Evolutionary conservation across 2,888 invertebrate species (phyloP).

Genomic region (Platycheirus rosarum): DNA sequence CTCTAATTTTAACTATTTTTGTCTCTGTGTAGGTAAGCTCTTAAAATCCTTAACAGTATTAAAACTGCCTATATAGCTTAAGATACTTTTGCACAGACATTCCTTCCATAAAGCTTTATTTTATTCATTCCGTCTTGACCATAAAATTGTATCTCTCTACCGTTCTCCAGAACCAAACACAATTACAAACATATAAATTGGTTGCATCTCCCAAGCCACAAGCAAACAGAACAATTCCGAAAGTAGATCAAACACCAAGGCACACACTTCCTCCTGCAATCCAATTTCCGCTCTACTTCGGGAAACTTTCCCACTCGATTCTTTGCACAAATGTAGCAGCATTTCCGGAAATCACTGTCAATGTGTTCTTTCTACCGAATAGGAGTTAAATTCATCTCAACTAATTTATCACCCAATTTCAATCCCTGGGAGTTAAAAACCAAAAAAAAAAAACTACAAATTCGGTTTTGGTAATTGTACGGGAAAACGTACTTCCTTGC

Average conservation of each 20-base stretch:
- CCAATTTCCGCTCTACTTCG: not conserved
- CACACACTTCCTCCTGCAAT: not conserved
- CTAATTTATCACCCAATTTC: constrained; percentile 38
- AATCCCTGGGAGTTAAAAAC: not conserved
- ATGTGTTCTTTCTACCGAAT: not conserved
- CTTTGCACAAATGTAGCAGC: constrained; percentile 16
- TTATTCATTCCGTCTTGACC: no score
- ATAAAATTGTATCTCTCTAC: no score
- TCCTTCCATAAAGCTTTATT: no score
- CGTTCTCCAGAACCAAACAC: no score
- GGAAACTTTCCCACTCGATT: not conserved
- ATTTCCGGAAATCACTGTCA: constrained; percentile 36
- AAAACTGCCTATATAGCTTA: no score
- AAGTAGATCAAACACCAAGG: constrained; percentile 5
- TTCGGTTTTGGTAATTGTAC: constrained; percentile 38
- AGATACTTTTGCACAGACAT: no score
- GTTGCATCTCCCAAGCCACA: not conserved
- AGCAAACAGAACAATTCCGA: not conserved
- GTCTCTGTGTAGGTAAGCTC: no score
- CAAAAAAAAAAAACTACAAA: constrained; percentile 2
- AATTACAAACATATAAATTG: not conserved
- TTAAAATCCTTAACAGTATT: no score
- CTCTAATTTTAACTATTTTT: no score
- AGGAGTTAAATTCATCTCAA: not conserved
- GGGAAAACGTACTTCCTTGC: constrained; percentile 8